Conservation (phyloP, 2,113 vertebrate species). For the Ceyx melanurus region DNA sequence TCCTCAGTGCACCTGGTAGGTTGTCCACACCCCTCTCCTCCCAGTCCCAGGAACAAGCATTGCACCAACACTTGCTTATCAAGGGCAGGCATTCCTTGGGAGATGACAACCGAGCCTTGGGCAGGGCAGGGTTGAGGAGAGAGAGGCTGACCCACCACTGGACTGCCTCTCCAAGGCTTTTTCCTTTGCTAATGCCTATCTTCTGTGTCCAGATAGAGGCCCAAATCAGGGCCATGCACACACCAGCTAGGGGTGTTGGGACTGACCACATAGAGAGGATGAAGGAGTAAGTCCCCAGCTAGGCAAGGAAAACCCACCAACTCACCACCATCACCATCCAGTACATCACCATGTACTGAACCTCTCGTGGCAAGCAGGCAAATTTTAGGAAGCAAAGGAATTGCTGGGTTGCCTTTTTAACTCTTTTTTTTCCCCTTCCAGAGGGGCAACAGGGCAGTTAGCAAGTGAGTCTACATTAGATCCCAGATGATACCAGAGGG, state of each 20-base stretch:
- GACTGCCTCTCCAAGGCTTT: not conserved
- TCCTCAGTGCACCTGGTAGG: rapidly evolving
- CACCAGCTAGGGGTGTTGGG: rapidly evolving
- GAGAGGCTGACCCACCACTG: rapidly evolving
- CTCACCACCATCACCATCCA: not conserved
- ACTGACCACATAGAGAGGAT: rapidly evolving
- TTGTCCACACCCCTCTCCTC: not conserved
- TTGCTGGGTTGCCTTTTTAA: not conserved
- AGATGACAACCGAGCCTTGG: not conserved
- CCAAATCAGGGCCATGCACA: rapidly evolving
- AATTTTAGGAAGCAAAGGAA: not conserved
- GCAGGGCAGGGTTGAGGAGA: not conserved
- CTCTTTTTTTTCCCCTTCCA: not conserved
- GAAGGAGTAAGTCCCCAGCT: not conserved
- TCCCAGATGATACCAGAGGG: not conserved
- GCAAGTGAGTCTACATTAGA: not conserved
- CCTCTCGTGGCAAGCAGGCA: rapidly evolving
- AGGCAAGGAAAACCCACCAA: not conserved
- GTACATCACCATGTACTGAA: not conserved
- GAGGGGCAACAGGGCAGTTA: not conserved
- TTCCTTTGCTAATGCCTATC: not conserved
- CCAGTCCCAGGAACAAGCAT: not conserved
- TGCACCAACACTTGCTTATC: not conserved
- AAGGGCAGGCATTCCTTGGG: not conserved
- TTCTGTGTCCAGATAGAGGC: not conserved